These are phyloP conservation scores for Halcyon chelicuti DNA, from an alignment of 2,797 vertebrate species.

Conservation along the genomic window DNA sequence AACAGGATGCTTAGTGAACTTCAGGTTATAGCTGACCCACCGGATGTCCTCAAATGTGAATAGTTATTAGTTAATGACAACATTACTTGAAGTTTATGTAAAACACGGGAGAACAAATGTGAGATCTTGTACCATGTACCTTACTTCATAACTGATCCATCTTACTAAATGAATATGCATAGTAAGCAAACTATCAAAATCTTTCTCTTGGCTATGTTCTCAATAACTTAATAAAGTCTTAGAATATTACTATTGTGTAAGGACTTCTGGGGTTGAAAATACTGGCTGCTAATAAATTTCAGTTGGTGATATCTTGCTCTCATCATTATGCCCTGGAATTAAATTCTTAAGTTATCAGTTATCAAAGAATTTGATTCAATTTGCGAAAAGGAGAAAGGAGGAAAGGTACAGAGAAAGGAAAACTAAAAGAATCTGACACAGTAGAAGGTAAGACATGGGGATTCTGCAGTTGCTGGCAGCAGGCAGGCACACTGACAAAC, in stretches of 20 bases:
- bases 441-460: neutral
- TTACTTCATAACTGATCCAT: neutral
- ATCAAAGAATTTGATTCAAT: neutral
- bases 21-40: neutral
- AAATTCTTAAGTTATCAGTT: neutral
- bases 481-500: neutral
- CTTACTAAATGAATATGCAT: neutral
- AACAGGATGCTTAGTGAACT: neutral
- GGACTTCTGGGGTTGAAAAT: neutral
- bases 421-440: neutral
- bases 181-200: neutral
- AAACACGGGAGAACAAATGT: neutral
- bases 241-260: neutral
- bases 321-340: neutral
- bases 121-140: neutral
- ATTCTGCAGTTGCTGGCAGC: neutral
- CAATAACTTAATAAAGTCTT: neutral
- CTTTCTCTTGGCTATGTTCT: neutral
- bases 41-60: neutral
- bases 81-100: neutral
- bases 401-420: neutral
- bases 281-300: neutral
- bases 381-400: neutral
- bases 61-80: neutral
- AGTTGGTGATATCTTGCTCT: neutral